Evolutionary conservation across 2,888 invertebrate genomes (phyloP).

Genomic region (Thyatira batis): DNA sequence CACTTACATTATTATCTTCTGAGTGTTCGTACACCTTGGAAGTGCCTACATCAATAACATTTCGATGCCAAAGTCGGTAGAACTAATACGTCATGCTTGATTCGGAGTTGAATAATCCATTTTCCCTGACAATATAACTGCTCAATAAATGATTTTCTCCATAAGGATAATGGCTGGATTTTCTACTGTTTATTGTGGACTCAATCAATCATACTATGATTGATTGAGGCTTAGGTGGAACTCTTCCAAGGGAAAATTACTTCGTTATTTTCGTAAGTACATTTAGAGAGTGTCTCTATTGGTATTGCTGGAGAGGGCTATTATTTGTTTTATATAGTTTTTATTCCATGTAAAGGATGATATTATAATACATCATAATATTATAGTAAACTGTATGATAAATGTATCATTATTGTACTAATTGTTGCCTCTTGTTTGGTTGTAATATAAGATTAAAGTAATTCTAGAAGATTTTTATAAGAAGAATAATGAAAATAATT

Average conservation of each 20-base stretch:
- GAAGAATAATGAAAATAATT: constrained; percentile 17
- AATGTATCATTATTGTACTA: neutral
- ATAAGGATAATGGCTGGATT: constrained; percentile 61
- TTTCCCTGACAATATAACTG: constrained; percentile 45
- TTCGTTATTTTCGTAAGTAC: constrained; percentile 47
- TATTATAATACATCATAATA: neutral
- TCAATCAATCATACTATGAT: constrained; percentile 62
- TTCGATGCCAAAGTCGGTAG: constrained; percentile 22
- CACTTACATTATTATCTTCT: constrained; percentile 9
- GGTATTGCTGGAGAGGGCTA: constrained; percentile 40
- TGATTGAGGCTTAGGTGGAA: constrained; percentile 69
- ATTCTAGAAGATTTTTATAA: too few species aligned
- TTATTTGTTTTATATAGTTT: constrained; percentile 34
- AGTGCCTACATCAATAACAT: constrained; percentile 9
- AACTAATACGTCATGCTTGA: constrained; percentile 42
- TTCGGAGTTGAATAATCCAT: constrained; percentile 48
- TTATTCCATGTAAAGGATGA: neutral
- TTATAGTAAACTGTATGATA: neutral
- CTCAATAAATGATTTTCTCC: constrained; percentile 63
- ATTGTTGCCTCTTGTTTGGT: neutral
- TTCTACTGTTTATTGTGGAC: constrained; percentile 67
- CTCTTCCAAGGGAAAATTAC: constrained; percentile 62
- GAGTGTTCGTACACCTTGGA: constrained; percentile 1
- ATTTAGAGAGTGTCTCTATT: constrained; percentile 35
- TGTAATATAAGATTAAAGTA: neutral